Evolutionary conservation across 2,888 invertebrate species (phyloP).

Genomic region (Drosophila testacea): DNA sequence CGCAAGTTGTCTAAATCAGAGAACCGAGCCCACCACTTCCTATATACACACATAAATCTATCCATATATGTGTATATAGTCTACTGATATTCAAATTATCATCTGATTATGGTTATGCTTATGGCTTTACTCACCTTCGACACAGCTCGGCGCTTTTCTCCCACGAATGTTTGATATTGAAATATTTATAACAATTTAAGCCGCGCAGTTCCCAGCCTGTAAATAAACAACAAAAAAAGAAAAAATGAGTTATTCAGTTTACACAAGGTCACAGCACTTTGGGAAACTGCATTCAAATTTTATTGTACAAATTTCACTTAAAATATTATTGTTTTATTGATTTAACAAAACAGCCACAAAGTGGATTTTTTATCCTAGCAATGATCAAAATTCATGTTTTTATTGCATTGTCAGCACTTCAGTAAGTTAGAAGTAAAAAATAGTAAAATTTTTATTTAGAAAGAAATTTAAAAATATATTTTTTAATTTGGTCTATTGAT

Average conservation of each 20-base stretch:
- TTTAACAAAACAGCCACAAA: not conserved
- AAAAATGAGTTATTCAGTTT: slow-evolving; percentile 27
- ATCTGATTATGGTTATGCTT: slow-evolving; percentile 68
- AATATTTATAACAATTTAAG: slow-evolving; percentile 97
- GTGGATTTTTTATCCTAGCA: not conserved
- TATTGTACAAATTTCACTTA: slow-evolving; percentile 13
- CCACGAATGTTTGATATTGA: slow-evolving; percentile 98
- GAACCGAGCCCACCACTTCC: slow-evolving; percentile 59
- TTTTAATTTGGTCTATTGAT: too few relatives aligned
- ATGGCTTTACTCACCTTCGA: slow-evolving; percentile 90
- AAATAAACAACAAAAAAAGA: slow-evolving; percentile 81
- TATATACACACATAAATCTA: slow-evolving; percentile 17
- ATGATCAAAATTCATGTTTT: too few relatives aligned
- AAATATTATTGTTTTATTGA: not conserved
- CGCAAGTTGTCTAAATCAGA: slow-evolving; percentile 32
- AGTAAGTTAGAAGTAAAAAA: too few relatives aligned
- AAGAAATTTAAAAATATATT: too few relatives aligned
- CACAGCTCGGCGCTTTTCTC: slow-evolving; percentile 97
- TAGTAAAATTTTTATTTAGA: too few relatives aligned
- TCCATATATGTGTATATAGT: slow-evolving; percentile 17
- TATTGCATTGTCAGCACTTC: too few relatives aligned
- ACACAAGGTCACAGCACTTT: slow-evolving; percentile 58
- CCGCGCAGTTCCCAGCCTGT: slow-evolving; percentile 97
- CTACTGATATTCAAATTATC: slow-evolving; percentile 54
- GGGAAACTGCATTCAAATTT: slow-evolving; percentile 26